These are phyloP conservation scores for Pollenia griseotomentosa DNA, from an alignment of 2,888 invertebrate species.

Conservation along the genomic window DNA sequence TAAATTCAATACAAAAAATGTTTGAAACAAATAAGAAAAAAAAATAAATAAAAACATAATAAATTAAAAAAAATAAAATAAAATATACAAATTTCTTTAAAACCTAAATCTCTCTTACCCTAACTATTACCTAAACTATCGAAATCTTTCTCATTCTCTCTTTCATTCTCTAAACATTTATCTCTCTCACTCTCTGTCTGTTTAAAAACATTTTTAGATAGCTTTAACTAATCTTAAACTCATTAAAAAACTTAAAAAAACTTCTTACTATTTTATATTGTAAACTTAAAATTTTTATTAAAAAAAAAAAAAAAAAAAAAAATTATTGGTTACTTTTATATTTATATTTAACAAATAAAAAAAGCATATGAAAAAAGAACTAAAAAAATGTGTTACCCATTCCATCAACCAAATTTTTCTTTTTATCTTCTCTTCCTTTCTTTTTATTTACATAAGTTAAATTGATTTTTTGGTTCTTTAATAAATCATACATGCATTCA, in stretches of 20 bases:
- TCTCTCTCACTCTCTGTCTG: constrained; percentile 44
- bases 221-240: constrained; percentile 72
- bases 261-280: constrained; percentile 68
- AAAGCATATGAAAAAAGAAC: constrained; percentile 67
- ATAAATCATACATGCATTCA: not conserved
- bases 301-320: constrained; percentile 63
- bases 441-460: not conserved
- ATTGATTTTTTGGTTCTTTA: constrained; percentile 31
- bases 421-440: constrained; percentile 24
- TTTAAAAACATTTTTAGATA: constrained; percentile 66
- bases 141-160: constrained; percentile 11
- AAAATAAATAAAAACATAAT: not conserved
- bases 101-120: constrained; percentile 57
- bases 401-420: constrained; percentile 50
- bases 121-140: constrained; percentile 30
- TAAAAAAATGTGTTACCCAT: constrained; percentile 76
- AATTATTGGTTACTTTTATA: constrained; percentile 76
- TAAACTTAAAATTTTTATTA: constrained; percentile 59
- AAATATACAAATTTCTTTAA: constrained; percentile 54
- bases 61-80: constrained; percentile 26
- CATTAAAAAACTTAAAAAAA: constrained; percentile 50
- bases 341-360: constrained; percentile 76
- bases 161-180: not conserved
- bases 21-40: constrained; percentile 37
- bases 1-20: constrained; percentile 42